Conservation (phyloP, 1,140 invertebrate species). For the Cephus cinctus region DNA sequence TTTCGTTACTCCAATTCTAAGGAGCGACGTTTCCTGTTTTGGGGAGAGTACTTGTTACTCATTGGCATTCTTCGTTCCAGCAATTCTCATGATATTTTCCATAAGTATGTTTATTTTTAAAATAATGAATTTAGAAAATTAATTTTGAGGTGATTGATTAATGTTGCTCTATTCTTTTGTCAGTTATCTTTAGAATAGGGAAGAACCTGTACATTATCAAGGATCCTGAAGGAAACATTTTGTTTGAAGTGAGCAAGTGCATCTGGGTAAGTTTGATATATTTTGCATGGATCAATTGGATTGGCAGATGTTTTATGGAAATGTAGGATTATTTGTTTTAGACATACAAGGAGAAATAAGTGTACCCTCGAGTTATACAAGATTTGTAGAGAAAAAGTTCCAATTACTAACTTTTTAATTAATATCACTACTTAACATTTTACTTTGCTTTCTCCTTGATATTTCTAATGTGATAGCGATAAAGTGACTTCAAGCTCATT, state of each 20-base stretch:
- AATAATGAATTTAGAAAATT: slow-evolving; percentile 5
- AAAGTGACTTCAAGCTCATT: no score
- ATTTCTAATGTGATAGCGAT: no score
- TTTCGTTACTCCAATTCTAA: slow-evolving; percentile 83
- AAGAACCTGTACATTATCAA: slow-evolving; percentile 74
- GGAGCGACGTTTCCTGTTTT: slow-evolving; percentile 81
- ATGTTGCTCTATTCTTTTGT: slow-evolving; percentile 44
- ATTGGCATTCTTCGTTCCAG: slow-evolving; percentile 89
- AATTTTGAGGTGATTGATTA: neutral
- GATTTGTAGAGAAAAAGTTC: neutral
- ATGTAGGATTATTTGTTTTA: no score
- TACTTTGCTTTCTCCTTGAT: no score
- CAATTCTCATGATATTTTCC: slow-evolving; percentile 80
- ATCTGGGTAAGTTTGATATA: slow-evolving; percentile 78
- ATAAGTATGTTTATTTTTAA: slow-evolving; percentile 62
- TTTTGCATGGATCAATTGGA: no score
- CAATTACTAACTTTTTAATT: no score
- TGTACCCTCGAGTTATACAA: slow-evolving; percentile 13
- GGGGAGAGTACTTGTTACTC: slow-evolving; percentile 81
- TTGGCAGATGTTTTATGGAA: no score
- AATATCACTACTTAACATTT: neutral
- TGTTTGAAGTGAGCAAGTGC: slow-evolving; percentile 74
- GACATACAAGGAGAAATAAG: neutral
- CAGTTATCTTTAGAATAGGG: slow-evolving; percentile 81
- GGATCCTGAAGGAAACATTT: slow-evolving; percentile 79